A percentile compares a stretch with the other conserved stretches of the same genome.
phyloP scores from a whole-genome alignment of 1,140 invertebrate species.

The Hirudo medicinalis region DNA sequence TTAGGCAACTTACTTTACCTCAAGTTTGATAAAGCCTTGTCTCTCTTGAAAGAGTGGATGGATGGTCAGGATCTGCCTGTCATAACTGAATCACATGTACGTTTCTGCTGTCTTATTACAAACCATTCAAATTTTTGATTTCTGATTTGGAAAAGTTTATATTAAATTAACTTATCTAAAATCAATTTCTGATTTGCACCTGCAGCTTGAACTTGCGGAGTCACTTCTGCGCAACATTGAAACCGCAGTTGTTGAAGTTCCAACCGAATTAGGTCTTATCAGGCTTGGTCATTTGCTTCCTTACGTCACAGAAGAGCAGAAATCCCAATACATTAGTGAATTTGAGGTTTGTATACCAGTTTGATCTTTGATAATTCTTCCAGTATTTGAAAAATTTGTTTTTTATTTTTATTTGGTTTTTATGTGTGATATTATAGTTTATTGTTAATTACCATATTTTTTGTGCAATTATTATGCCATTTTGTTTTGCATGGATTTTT shows the following conservation, averaged over 20 bases:
- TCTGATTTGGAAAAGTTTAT: too few species aligned
- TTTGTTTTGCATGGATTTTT: too few species aligned
- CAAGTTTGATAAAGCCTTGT: conserved; percentile 50
- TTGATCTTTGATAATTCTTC: not conserved
- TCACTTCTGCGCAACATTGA: not conserved
- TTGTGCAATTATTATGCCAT: too few species aligned
- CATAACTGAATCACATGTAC: conserved; percentile 8
- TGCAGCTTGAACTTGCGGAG: not conserved
- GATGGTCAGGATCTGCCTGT: not conserved
- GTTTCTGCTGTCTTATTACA: not conserved
- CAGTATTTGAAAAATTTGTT: too few species aligned
- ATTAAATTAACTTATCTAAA: not conserved
- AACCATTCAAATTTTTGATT: not conserved
- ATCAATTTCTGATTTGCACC: not conserved
- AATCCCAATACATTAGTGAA: not conserved
- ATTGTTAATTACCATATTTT: too few species aligned
- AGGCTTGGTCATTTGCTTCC: not conserved
- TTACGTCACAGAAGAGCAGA: not conserved
- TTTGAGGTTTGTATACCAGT: not conserved
- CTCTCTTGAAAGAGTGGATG: conserved; percentile 32
- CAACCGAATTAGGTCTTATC: not conserved
- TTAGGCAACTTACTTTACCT: conserved; percentile 48
- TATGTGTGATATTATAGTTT: too few species aligned
- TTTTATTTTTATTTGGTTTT: too few species aligned
- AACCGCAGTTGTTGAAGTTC: not conserved